Evolutionary conservation across 2,113 vertebrate genomes (phyloP).

Genomic region (Actenoides hombroni): DNA sequence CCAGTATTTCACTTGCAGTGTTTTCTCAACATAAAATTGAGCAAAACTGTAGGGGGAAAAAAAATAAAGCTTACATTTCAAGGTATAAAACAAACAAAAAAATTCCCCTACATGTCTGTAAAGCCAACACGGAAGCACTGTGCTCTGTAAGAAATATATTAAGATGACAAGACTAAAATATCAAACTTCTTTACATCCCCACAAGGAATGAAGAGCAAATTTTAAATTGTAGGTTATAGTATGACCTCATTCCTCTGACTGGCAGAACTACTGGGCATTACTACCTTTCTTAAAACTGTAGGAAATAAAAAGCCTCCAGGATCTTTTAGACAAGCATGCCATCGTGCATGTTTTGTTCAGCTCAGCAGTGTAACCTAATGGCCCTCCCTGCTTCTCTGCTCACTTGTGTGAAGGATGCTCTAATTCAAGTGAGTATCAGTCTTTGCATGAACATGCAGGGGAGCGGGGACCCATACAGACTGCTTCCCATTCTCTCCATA

Average conservation of each 20-base stretch:
- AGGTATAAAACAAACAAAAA: neutral
- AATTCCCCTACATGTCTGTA: neutral
- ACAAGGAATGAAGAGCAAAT: neutral
- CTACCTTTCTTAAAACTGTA: neutral
- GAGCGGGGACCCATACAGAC: neutral
- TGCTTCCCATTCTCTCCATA: neutral
- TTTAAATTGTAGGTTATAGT: neutral
- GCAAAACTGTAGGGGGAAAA: neutral
- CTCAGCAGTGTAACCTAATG: neutral
- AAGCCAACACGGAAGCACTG: neutral
- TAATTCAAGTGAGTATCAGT: neutral
- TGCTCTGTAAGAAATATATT: neutral
- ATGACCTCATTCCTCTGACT: neutral
- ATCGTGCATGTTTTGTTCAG: neutral
- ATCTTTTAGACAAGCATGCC: neutral
- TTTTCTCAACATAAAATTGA: neutral
- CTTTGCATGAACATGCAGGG: neutral
- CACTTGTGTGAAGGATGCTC: neutral
- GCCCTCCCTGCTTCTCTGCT: neutral
- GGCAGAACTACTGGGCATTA: neutral
- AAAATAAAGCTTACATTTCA: neutral
- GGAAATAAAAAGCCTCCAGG: fast-evolving
- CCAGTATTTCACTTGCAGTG: neutral
- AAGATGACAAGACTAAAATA: neutral
- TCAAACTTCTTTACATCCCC: neutral